Base-by-base conservation (phyloP, 2,113 vertebrate genomes). In the Centropus unirufus region DNA sequence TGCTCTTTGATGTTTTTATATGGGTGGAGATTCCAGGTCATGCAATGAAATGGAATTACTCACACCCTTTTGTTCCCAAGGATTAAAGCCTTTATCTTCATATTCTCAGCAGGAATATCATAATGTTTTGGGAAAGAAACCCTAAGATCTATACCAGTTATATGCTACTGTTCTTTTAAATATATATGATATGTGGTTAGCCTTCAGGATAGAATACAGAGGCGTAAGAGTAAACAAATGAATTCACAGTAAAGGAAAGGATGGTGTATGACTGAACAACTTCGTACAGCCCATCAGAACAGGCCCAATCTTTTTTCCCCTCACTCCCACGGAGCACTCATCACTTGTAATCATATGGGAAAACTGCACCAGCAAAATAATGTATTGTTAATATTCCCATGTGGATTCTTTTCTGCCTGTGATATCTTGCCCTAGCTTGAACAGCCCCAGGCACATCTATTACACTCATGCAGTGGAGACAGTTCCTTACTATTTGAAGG, bases 351-450 rank as follows among this genome's bases (percentile, higher is more conserved):
- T 96, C 90, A 78, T 92, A 95, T 97, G 95, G 96, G 96, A 96
- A 97, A 97, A 96, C 92, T 89, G 66, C 80, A 96, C 64, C 83
- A 87, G 76, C 76, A 92, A 93, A 96, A 79, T 70, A 90, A 84
- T 1, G 5, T 86, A 93, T 61, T 95, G 90, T 96, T 96, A 94
- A 91, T 95, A 92, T 92, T 95, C 86, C 89, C 87, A 5, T 47
- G 83, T 85, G 90, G 83, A 91, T 93, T 92, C 87, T 92, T 84
- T 95, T 47, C 93, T 92, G 94, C 93, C 94, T 92, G 81, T 94
- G 93, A 84, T 92, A 93, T 95, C 97, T 94, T 97, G 97, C 95
- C 96, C 96, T 32, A 79, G 95, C 96, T 97, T 96, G 97, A 96
- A 97, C 39, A 92, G 96, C 97, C 91, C 76, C 95, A 82, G 96